Percentiles rank a stretch among this genome's conserved stretches.
These are phyloP conservation scores for Nylanderia fulva DNA, from an alignment of 1,140 invertebrate species.

Conservation along the genomic window DNA sequence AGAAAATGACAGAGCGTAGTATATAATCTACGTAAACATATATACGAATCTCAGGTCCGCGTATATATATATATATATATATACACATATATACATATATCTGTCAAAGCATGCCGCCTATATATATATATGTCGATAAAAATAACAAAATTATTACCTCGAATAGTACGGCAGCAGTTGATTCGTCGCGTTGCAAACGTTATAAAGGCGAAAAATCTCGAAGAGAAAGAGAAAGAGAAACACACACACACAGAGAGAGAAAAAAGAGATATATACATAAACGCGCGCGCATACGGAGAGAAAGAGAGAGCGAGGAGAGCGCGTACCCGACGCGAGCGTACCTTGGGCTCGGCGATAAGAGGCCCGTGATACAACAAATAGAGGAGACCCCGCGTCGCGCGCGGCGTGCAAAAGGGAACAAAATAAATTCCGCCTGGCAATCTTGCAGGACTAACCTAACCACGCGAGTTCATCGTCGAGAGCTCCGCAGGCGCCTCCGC, in stretches of 20 bases:
- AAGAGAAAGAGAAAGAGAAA: neutral
- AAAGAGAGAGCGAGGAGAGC: conserved; percentile 15
- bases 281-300: neutral
- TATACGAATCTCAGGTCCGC: neutral
- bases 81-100: conserved; percentile 18
- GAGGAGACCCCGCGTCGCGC: conserved; percentile 47
- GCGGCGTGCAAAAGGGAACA: conserved; percentile 69
- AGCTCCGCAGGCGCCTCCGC: conserved; percentile 17
- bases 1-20: no score
- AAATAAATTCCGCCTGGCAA: conserved; percentile 77
- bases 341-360: conserved; percentile 57
- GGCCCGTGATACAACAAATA: conserved; percentile 66
- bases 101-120: conserved; percentile 26
- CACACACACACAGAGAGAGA: neutral
- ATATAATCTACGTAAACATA: neutral
- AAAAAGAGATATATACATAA: neutral
- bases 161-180: conserved; percentile 29
- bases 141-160: conserved; percentile 74
- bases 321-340: conserved; percentile 44
- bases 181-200: conserved; percentile 32
- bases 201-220: neutral
- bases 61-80: conserved; percentile 11
- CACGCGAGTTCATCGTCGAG: conserved; percentile 61
- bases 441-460: conserved; percentile 80
- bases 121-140: conserved; percentile 76